These are phyloP conservation scores for Falco columbarius DNA, from an alignment of 2,797 vertebrate species.

Conservation along the genomic window DNA sequence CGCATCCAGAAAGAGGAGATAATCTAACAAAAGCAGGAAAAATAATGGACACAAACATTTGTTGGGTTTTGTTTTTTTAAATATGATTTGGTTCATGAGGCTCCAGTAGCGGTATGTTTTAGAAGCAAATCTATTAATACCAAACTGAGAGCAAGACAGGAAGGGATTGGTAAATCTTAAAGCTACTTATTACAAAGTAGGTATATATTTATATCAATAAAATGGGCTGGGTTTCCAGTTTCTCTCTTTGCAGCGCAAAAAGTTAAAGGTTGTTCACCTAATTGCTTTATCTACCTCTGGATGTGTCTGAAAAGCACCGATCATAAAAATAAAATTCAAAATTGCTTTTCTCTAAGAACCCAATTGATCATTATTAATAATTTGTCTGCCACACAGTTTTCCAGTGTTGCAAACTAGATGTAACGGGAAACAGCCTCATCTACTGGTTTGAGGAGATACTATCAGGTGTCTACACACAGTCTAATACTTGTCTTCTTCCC, in stretches of 20 bases:
- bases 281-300: neutral
- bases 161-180: neutral
- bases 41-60: neutral
- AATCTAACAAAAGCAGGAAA: neutral
- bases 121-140: neutral
- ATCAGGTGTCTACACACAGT: neutral
- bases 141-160: neutral
- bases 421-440: conserved; percentile 52
- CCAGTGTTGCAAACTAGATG: neutral
- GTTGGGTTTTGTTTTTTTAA: neutral
- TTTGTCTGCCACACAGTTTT: neutral
- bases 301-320: neutral
- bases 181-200: neutral
- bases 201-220: neutral
- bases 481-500: neutral
- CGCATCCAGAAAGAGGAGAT: neutral
- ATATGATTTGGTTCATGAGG: neutral
- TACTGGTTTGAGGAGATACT: conserved; percentile 11
- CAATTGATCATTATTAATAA: neutral
- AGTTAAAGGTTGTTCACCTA: neutral
- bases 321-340: neutral
- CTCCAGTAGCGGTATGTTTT: neutral
- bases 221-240: neutral
- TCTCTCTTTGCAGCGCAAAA: neutral
- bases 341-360: neutral